phyloP scores from a whole-genome alignment of 2,888 invertebrate species.

The Dastarcus helophoroides region DNA sequence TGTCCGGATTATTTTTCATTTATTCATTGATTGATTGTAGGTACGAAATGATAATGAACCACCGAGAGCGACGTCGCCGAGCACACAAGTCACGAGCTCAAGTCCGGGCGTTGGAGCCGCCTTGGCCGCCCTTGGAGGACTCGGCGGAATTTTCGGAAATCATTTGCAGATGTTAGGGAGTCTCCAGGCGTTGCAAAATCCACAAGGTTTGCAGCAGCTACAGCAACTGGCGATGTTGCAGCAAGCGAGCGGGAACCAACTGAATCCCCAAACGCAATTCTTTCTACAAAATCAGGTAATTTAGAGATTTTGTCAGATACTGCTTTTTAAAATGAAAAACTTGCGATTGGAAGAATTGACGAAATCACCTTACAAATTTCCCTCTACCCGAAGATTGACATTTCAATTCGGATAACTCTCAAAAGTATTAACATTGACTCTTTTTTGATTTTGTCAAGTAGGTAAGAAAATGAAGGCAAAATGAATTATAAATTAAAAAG shows the following conservation, averaged over 20 bases:
- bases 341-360: too few species aligned
- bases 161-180: slow-evolving; percentile 36
- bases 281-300: slow-evolving; percentile 65
- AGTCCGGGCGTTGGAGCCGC: slow-evolving; percentile 35
- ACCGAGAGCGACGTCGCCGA: slow-evolving; percentile 30
- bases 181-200: slow-evolving; percentile 47
- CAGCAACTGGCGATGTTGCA: slow-evolving; percentile 56
- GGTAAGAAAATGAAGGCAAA: too few species aligned
- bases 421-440: too few species aligned
- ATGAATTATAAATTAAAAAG: too few species aligned
- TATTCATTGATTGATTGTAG: slow-evolving; percentile 21
- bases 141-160: slow-evolving; percentile 34
- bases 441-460: too few species aligned
- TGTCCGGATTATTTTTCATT: not conserved
- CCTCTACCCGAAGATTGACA: too few species aligned
- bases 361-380: too few species aligned
- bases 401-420: too few species aligned
- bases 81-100: slow-evolving; percentile 34
- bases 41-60: slow-evolving; percentile 32
- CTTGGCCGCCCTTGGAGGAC: slow-evolving; percentile 40
- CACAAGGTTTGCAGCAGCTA: slow-evolving; percentile 51
- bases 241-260: slow-evolving; percentile 37
- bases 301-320: not conserved
- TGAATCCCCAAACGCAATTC: slow-evolving; percentile 54
- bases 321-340: not conserved